Evolutionary conservation across 2,113 vertebrate genomes (phyloP).

Genomic region (Pleuronectes platessa): DNA sequence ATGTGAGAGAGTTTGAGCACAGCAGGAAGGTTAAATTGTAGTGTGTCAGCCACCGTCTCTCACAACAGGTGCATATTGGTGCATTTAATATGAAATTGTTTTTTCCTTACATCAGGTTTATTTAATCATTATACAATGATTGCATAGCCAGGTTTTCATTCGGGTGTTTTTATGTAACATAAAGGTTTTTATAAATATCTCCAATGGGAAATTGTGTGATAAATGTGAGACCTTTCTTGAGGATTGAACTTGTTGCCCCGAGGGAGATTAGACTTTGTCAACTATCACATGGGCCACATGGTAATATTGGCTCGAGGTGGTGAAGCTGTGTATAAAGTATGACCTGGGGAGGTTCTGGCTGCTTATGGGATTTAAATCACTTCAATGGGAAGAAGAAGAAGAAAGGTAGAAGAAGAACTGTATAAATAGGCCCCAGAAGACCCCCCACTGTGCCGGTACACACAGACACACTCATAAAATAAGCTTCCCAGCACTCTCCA

Average conservation of each 20-base stretch:
- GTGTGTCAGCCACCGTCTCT: too few relatives aligned
- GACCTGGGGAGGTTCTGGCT: constrained; percentile 43
- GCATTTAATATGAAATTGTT: neutral
- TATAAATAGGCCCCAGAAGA: constrained; percentile 31
- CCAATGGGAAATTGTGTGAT: neutral
- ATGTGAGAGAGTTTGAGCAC: too few relatives aligned
- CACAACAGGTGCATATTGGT: too few relatives aligned
- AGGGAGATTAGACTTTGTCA: constrained; percentile 34
- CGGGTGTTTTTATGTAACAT: neutral
- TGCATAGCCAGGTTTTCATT: constrained; percentile 4
- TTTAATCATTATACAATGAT: neutral
- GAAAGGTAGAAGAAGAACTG: constrained; percentile 1
- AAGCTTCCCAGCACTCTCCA: constrained; percentile 8
- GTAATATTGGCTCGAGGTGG: constrained; percentile 46
- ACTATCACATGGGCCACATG: constrained; percentile 43
- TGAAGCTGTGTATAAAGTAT: constrained; percentile 44
- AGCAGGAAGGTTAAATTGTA: too few relatives aligned
- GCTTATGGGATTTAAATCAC: constrained; percentile 56
- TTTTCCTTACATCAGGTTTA: neutral
- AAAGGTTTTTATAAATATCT: constrained; percentile 26
- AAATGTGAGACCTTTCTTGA: neutral
- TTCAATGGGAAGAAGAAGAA: constrained; percentile 12
- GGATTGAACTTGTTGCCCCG: constrained; percentile 10
- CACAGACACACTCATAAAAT: neutral
- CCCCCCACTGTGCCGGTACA: neutral